Conservation (phyloP, 2,888 invertebrate genomes). For the Branchellion lobata region DNA sequence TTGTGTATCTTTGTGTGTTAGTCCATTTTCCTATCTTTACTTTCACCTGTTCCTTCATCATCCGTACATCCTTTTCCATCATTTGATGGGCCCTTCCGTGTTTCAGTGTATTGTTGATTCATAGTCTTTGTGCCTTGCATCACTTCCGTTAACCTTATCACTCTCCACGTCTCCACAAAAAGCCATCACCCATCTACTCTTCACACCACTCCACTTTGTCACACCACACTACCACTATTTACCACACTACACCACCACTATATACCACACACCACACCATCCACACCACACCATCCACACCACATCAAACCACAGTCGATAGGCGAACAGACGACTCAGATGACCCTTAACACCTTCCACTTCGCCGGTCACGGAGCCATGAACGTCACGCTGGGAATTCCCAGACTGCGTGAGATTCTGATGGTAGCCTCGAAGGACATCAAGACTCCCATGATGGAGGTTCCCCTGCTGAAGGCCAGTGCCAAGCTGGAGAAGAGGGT, state of each 20-base stretch:
- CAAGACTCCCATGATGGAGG: slow-evolving; percentile 93
- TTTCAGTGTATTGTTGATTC: background rate
- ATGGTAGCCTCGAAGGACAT: slow-evolving; percentile 90
- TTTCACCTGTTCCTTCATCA: background rate
- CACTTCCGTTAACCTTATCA: background rate
- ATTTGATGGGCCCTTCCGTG: no score
- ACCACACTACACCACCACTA: background rate
- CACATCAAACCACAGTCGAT: slow-evolving; percentile 73
- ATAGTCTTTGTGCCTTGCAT: background rate
- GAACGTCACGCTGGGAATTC: slow-evolving; percentile 99
- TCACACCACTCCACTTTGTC: no score
- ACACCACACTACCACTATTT: background rate
- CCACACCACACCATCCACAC: no score
- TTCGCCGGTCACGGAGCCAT: slow-evolving; percentile 99
- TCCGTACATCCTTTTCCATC: background rate
- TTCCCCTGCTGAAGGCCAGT: slow-evolving; percentile 71
- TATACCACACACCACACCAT: no score
- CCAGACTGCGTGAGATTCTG: slow-evolving; percentile 89
- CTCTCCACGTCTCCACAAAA: background rate
- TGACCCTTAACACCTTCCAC: slow-evolving; percentile 99
- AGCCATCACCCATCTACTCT: no score
- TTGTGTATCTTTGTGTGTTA: no score
- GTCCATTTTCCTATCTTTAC: background rate
- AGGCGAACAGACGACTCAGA: slow-evolving; percentile 98
- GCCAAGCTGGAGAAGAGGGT: slow-evolving; percentile 28